Evolutionary conservation across 2,797 vertebrate genomes (phyloP).

Genomic region (Rhinatrema bivittatum): DNA sequence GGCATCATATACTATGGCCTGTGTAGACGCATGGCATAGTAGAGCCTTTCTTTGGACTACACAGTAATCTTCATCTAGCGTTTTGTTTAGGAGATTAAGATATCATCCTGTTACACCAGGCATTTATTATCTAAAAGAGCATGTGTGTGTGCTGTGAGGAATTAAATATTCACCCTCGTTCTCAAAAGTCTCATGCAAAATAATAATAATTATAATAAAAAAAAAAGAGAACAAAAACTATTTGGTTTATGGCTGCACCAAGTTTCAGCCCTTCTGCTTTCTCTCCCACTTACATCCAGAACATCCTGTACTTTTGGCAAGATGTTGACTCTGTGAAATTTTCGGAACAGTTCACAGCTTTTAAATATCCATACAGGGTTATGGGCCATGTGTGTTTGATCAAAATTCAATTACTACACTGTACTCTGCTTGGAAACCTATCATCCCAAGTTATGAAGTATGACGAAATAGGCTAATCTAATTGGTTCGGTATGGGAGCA

Average conservation of each 20-base stretch:
- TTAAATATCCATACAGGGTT: constrained; percentile 60
- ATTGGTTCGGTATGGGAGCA: constrained; percentile 85
- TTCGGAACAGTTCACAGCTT: constrained; percentile 23
- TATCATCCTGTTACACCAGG: too few species aligned
- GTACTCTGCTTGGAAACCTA: constrained; percentile 76
- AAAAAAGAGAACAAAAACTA: constrained; percentile 56
- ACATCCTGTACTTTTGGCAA: constrained; percentile 82
- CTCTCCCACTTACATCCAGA: constrained; percentile 52
- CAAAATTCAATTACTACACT: constrained; percentile 89
- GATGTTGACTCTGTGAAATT: constrained; percentile 53
- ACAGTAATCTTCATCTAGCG: too few species aligned
- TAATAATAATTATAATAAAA: constrained; percentile 54
- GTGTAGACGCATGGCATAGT: too few species aligned
- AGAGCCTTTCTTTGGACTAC: too few species aligned
- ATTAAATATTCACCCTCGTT: constrained; percentile 45
- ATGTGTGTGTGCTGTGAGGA: too few species aligned
- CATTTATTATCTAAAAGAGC: too few species aligned
- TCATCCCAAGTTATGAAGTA: constrained; percentile 79
- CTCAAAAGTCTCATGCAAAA: constrained; percentile 43
- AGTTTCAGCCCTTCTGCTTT: constrained; percentile 52
- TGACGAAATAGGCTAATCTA: constrained; percentile 78
- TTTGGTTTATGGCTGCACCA: constrained; percentile 73
- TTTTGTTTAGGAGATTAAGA: too few species aligned
- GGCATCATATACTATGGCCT: too few species aligned
- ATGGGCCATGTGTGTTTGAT: constrained; percentile 89